Conservation (phyloP, 2,113 vertebrate species). For the Chrysemys picta region DNA sequence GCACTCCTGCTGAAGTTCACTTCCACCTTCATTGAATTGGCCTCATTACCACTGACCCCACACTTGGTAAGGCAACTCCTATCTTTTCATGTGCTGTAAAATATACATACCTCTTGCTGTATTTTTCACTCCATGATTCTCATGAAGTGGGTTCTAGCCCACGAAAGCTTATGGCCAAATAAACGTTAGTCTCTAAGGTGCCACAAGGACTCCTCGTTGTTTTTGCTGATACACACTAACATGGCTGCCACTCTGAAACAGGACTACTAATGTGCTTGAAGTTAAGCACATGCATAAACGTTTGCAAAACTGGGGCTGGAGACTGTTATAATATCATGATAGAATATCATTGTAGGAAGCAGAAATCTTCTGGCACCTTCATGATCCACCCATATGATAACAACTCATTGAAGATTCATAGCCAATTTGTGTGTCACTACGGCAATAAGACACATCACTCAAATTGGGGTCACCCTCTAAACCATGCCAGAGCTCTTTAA, state of each 20-base stretch:
- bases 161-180: too few relatives aligned
- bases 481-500: slow-evolving; percentile 38
- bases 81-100: too few relatives aligned
- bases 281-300: slow-evolving; percentile 40
- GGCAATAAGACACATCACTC: slow-evolving; percentile 37
- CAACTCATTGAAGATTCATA: slow-evolving; percentile 25
- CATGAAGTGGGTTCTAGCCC: too few relatives aligned
- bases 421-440: slow-evolving; percentile 25
- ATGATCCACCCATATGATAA: slow-evolving; percentile 47
- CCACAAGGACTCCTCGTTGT: too few relatives aligned
- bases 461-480: slow-evolving; percentile 37
- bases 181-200: too few relatives aligned
- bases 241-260: too few relatives aligned
- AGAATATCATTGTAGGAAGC: slow-evolving; percentile 34
- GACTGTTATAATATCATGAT: fast-evolving
- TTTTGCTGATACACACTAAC: too few relatives aligned
- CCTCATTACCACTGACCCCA: too few relatives aligned
- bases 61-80: too few relatives aligned
- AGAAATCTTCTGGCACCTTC: slow-evolving; percentile 31
- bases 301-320: slow-evolving; percentile 26
- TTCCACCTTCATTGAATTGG: too few relatives aligned
- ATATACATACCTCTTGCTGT: too few relatives aligned
- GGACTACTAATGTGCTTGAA: slow-evolving; percentile 3
- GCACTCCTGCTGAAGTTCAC: not conserved
- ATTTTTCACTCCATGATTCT: too few relatives aligned